Percentiles rank a stretch among this genome's conserved stretches.
These are phyloP conservation scores for Thymallus thymallus DNA, from an alignment of 2,113 vertebrate genomes.

Conservation along the genomic window DNA sequence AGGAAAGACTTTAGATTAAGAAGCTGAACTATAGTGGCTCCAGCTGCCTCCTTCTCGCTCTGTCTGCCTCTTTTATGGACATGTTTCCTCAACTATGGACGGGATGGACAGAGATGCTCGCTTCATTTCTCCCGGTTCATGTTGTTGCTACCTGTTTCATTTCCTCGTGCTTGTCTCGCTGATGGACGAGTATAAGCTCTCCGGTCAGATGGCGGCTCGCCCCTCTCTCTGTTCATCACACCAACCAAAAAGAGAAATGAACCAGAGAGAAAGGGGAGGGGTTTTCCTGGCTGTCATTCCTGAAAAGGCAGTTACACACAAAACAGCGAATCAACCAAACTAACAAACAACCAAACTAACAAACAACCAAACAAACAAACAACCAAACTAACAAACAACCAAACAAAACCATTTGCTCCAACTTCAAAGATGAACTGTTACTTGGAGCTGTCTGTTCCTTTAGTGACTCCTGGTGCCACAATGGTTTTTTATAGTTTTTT, in stretches of 20 bases:
- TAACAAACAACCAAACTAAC: too few relatives aligned
- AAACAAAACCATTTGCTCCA: constrained; percentile 78
- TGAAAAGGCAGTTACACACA: constrained; percentile 74
- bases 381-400: constrained; percentile 80
- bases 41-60: constrained; percentile 64
- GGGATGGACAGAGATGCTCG: constrained; percentile 71
- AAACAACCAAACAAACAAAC: too few relatives aligned
- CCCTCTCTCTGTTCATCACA: constrained; percentile 66
- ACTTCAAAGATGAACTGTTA: constrained; percentile 81
- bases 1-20: constrained; percentile 60
- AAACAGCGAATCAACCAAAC: constrained; percentile 81
- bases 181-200: constrained; percentile 66
- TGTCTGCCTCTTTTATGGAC: constrained; percentile 65
- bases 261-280: constrained; percentile 63
- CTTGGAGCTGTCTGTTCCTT: constrained; percentile 79
- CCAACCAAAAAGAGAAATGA: constrained; percentile 66
- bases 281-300: constrained; percentile 72
- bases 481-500: constrained; percentile 71
- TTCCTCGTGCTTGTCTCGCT: constrained; percentile 67
- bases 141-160: constrained; percentile 72
- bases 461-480: constrained; percentile 84
- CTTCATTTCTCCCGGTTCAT: constrained; percentile 67
- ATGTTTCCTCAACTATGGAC: constrained; percentile 70
- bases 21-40: constrained; percentile 73
- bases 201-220: constrained; percentile 63